Evolutionary conservation across 2,888 invertebrate genomes (phyloP).

Genomic region (Tribolium freemani): DNA sequence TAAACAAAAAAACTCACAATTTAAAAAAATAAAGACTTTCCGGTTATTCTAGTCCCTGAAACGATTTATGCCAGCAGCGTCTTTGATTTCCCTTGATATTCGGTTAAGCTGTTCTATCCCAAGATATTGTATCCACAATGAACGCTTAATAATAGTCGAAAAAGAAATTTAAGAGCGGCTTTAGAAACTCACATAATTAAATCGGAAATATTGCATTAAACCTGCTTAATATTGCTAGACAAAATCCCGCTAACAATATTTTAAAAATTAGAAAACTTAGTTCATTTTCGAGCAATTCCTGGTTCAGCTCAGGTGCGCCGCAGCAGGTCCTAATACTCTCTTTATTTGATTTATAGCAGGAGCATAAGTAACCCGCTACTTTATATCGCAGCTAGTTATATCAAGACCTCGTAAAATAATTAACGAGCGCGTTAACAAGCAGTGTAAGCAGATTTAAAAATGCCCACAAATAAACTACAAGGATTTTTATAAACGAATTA

Average conservation of each 20-base stretch:
- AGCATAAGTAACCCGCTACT: neutral
- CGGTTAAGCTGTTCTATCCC: conserved; percentile 1
- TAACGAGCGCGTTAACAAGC: neutral
- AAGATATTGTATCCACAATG: neutral
- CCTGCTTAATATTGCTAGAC: no score
- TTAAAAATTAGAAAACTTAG: neutral
- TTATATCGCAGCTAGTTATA: conserved; percentile 3
- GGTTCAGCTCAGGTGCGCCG: neutral
- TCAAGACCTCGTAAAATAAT: conserved; percentile 1
- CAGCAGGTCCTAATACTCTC: neutral
- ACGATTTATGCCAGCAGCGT: neutral
- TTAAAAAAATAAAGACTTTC: neutral
- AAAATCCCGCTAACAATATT: neutral
- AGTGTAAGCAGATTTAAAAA: neutral
- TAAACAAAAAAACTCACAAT: neutral
- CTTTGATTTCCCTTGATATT: conserved; percentile 15
- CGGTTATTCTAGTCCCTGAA: neutral
- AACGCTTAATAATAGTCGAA: neutral
- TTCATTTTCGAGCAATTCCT: neutral
- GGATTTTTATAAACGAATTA: neutral
- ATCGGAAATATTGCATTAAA: no score
- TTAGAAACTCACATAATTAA: neutral
- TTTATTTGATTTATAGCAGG: conserved; percentile 1
- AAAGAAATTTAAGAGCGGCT: neutral
- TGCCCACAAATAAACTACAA: neutral